A percentile compares a stretch with the other conserved stretches of the same genome.
These are phyloP conservation scores for Diorhabda elongata DNA, from an alignment of 1,140 invertebrate genomes.

Conservation along the genomic window DNA sequence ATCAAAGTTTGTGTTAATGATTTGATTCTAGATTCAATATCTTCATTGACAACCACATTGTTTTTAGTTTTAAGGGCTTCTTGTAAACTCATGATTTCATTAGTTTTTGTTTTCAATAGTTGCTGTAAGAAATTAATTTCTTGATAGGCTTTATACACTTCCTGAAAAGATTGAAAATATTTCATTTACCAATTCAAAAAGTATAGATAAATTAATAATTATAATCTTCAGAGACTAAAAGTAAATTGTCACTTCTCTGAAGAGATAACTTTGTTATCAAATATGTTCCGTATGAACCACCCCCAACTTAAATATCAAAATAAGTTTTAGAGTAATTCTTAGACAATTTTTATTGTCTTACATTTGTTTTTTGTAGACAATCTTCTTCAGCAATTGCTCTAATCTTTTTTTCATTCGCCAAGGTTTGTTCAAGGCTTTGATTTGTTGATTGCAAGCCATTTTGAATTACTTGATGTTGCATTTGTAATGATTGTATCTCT, in stretches of 20 bases:
- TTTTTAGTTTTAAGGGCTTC: slow-evolving; percentile 23
- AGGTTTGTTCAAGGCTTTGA: slow-evolving; percentile 52
- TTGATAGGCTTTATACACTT: slow-evolving; percentile 50
- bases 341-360: slow-evolving; percentile 24
- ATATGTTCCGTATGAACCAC: no score
- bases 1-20: slow-evolving; percentile 75
- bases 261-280: no score
- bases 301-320: no score
- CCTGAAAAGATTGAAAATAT: slow-evolving; percentile 46
- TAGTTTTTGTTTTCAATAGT: slow-evolving; percentile 21
- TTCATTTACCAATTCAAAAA: no score
- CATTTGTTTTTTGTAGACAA: slow-evolving; percentile 51
- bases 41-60: slow-evolving; percentile 35
- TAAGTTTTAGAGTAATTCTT: not conserved
- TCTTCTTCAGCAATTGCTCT: slow-evolving; percentile 59
- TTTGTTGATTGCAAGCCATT: slow-evolving; percentile 32
- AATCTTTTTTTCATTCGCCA: slow-evolving; percentile 54
- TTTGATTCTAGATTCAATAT: slow-evolving; percentile 66
- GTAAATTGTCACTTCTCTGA: no score
- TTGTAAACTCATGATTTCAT: slow-evolving; percentile 31
- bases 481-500: slow-evolving; percentile 50
- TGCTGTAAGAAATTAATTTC: slow-evolving; percentile 51
- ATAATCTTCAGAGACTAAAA: no score
- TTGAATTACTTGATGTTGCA: slow-evolving; percentile 39
- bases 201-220: no score